Evolutionary conservation across 2,797 vertebrate species (phyloP).

Genomic region (Periparus ater): DNA sequence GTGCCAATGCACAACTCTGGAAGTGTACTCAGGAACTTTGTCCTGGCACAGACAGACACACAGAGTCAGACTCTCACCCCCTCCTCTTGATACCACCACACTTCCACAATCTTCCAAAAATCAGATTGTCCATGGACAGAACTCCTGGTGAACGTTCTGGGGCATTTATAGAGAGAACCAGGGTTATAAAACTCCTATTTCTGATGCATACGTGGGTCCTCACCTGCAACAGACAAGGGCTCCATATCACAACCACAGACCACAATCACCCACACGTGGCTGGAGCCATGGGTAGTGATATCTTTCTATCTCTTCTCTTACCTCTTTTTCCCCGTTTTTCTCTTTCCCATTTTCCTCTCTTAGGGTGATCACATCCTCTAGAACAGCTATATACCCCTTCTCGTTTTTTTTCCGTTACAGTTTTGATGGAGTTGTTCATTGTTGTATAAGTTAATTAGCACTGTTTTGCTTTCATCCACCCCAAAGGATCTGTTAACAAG

Average conservation of each 20-base stretch:
- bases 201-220: rapidly evolving
- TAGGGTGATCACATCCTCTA: not conserved
- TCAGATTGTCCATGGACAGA: not conserved
- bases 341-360: not conserved
- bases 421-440: not conserved
- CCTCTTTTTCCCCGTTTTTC: not conserved
- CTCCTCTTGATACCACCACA: rapidly evolving
- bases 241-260: not conserved
- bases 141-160: not conserved
- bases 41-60: not conserved
- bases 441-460: not conserved
- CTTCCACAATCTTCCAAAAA: not conserved
- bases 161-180: not conserved
- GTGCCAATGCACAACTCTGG: rapidly evolving
- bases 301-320: not conserved
- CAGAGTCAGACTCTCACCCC: not conserved
- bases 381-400: not conserved
- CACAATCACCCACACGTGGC: not conserved
- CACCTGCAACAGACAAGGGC: not conserved
- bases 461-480: not conserved
- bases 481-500: not conserved
- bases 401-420: rapidly evolving
- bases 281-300: not conserved
- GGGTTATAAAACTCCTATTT: not conserved
- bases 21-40: not conserved